Base-by-base conservation (phyloP, 2,113 vertebrate genomes). In the Sus scrofa region DNA sequence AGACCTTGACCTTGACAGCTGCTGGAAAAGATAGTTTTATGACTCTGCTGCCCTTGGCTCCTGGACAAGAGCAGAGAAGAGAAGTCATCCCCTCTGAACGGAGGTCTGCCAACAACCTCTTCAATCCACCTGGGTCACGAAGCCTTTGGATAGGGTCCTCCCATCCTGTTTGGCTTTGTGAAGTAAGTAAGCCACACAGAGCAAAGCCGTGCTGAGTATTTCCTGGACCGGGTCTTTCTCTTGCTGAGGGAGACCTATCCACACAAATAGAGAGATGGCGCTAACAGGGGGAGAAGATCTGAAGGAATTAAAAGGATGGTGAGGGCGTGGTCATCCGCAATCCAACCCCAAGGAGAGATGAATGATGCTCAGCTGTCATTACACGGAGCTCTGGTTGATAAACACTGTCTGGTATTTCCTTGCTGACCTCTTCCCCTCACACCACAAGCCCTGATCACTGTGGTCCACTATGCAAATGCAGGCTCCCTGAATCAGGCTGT, bases 391-490 rank as follows among this genome's bases (percentile, higher is more conserved):
- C 85, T 68, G 82, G 82, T 70, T 91, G 52, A 94, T 82, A 94
- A 96, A 86, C 34, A 60, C 94, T 93, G 94, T 93, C 97, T 96
- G 94, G 91, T 67, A 97, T 94, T 94, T 95, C 82, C 94, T 77
- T 63, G 56, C 52, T 71, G 78, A 70, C 73, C 92, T 91, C n/a
- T 91, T 26, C n/a, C 52, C 78, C 82, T 91, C 90, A 60, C 32
- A 82, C 96, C 85, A 0, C 90, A 97, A 9, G 13, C 62, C 85
- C 95, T 74, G 81, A 78, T 32, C 13, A 5, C 93, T 96, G 95
- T 54, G 96, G 95, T 94, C 89, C 63, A 54, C 54, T 32, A 3
- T 68, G 93, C 96, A 93, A 88, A 97, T 82, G 83, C 71, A 84
- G 84, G 78, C 91, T 86, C 73, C 78, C 90, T 89, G 93, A 65